Conservation (phyloP, 2,113 vertebrate genomes). For the Boulengeromyrus knoepffleri region DNA sequence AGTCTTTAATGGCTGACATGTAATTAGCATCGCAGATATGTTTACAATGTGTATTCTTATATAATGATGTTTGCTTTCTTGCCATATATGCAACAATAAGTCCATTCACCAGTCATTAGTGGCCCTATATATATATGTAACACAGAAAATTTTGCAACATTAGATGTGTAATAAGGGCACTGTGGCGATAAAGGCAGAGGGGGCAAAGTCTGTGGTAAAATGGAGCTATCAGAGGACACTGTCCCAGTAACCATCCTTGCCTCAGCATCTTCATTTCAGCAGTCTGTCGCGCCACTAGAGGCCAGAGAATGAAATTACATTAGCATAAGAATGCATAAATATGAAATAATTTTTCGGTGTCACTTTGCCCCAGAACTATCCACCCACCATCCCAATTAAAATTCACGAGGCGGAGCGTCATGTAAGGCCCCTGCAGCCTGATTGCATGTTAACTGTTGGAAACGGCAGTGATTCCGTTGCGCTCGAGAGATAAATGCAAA, state of each 20-base stretch:
- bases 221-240: conserved; percentile 19
- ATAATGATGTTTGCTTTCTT: not conserved
- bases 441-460: not conserved
- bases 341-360: conserved; percentile 9
- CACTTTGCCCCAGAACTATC: conserved; percentile 7
- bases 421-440: conserved; percentile 39
- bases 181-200: not conserved
- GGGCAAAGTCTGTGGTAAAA: conserved; percentile 10
- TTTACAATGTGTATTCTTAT: not conserved
- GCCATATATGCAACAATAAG: not conserved
- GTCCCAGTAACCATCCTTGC: not conserved
- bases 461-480: not conserved
- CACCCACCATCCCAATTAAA: conserved; percentile 41
- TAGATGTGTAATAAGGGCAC: conserved; percentile 18
- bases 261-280: not conserved
- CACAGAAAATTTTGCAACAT: not conserved
- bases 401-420: conserved; percentile 40
- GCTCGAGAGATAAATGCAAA: not conserved
- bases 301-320: conserved; percentile 38
- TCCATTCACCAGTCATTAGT: not conserved
- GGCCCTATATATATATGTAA: not conserved
- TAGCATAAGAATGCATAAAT: conserved; percentile 6
- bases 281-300: conserved; percentile 9
- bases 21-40: not conserved
- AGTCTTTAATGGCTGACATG: not conserved